Evolutionary conservation across 2,113 vertebrate species (phyloP).

Genomic region (Mormyrus lacerda): DNA sequence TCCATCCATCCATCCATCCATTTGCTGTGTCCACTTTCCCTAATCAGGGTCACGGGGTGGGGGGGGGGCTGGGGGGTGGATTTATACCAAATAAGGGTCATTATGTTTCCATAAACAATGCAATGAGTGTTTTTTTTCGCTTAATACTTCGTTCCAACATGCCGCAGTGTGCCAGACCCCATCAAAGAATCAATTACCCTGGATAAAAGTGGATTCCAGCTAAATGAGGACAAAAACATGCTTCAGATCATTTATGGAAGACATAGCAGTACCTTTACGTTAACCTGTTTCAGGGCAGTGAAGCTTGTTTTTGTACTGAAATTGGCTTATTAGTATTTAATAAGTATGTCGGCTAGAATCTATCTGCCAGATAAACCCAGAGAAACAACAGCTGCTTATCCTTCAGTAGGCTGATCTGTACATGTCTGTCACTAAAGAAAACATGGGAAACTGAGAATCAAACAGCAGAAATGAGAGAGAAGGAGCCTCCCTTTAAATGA

Average conservation of each 20-base stretch:
- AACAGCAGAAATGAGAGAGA: not conserved
- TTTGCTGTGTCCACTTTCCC: not conserved
- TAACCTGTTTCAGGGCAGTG: not conserved
- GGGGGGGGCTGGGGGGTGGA: not conserved
- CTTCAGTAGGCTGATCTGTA: not conserved
- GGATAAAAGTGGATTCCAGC: not conserved
- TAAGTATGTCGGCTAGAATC: not conserved
- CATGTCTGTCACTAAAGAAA: not conserved
- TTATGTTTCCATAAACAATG: not conserved
- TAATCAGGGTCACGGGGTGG: not conserved
- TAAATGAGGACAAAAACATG: not conserved
- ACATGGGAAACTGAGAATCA: not conserved
- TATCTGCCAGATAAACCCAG: not conserved
- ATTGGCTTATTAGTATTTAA: not conserved
- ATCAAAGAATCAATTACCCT: not conserved
- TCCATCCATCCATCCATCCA: not conserved
- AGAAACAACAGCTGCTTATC: not conserved
- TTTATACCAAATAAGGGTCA: not conserved
- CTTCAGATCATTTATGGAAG: not conserved
- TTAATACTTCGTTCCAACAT: not conserved
- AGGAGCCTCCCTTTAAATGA: not conserved
- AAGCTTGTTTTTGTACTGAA: not conserved
- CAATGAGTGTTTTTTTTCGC: not conserved
- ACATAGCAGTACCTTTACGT: not conserved
- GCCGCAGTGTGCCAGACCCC: not conserved